Evolutionary conservation across 2,797 vertebrate species (phyloP).

Genomic region (Betta splendens): DNA sequence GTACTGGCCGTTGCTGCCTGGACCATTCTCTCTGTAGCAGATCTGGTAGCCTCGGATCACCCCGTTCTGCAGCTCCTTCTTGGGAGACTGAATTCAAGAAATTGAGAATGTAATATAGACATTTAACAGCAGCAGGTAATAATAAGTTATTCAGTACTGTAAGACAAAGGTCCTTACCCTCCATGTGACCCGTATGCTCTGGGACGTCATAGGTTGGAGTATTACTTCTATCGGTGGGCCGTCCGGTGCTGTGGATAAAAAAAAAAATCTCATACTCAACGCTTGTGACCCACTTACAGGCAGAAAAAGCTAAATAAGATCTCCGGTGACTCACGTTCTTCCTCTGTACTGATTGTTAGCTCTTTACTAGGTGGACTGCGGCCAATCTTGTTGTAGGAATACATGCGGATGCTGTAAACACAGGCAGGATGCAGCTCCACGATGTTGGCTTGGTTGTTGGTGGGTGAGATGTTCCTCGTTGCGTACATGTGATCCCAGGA

Average conservation of each 20-base stretch:
- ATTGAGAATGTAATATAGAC: too few relatives aligned
- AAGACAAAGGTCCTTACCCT: slow-evolving; percentile 81
- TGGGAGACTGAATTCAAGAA: slow-evolving; percentile 86
- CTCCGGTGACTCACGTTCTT: slow-evolving; percentile 90
- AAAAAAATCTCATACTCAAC: slow-evolving; percentile 9
- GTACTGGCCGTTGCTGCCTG: slow-evolving; percentile 96
- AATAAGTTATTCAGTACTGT: background rate
- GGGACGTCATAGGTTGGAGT: slow-evolving; percentile 93
- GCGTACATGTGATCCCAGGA: slow-evolving; percentile 98
- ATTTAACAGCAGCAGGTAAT: too few relatives aligned
- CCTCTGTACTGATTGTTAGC: slow-evolving; percentile 95
- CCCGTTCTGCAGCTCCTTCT: slow-evolving; percentile 96
- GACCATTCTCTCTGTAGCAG: slow-evolving; percentile 96
- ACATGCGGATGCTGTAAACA: slow-evolving; percentile 98
- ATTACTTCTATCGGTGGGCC: slow-evolving; percentile 96
- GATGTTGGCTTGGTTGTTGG: slow-evolving; percentile 98
- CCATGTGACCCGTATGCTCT: slow-evolving; percentile 98
- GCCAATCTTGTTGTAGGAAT: slow-evolving; percentile 98
- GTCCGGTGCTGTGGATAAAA: slow-evolving; percentile 86
- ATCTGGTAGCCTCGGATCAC: slow-evolving; percentile 98
- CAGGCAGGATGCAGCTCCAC: slow-evolving; percentile 96
- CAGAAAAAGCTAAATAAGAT: background rate
- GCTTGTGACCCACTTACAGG: background rate
- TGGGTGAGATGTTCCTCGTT: slow-evolving; percentile 96
- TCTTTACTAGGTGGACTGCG: slow-evolving; percentile 97